phyloP scores from a whole-genome alignment of 2,113 vertebrate species.

The Brienomyrus longianalis region DNA sequence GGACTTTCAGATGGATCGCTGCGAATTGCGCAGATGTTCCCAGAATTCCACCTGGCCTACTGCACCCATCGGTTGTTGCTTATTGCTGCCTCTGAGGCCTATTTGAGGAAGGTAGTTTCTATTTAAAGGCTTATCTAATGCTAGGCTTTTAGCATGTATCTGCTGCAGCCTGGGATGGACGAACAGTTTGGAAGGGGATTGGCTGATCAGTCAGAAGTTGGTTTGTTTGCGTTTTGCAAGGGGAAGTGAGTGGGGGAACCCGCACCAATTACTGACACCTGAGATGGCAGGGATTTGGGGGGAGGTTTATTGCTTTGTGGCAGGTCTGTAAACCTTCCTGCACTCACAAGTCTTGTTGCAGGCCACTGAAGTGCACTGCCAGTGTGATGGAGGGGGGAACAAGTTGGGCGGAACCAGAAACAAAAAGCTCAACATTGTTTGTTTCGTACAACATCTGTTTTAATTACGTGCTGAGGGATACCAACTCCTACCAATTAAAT shows the following conservation, averaged over 20 bases:
- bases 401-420: background rate
- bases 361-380: background rate
- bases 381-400: background rate
- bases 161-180: background rate
- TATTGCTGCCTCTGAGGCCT: background rate
- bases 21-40: background rate
- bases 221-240: background rate
- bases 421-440: background rate
- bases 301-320: background rate
- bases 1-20: background rate
- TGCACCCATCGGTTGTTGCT: background rate
- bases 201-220: background rate
- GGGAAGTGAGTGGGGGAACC: background rate
- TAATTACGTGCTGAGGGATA: conserved; percentile 24
- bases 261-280: background rate
- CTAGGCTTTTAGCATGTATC: background rate
- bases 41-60: background rate
- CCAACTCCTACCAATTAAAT: conserved; percentile 14
- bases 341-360: background rate
- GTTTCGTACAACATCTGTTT: conserved; percentile 22
- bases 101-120: background rate
- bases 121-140: background rate
- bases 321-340: background rate
- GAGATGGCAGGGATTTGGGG: background rate
- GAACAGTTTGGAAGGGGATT: background rate